A percentile compares a stretch with the other conserved stretches of the same genome.
Conservation (phyloP, 2,888 invertebrate species). For the Xestia sexstrigata region DNA sequence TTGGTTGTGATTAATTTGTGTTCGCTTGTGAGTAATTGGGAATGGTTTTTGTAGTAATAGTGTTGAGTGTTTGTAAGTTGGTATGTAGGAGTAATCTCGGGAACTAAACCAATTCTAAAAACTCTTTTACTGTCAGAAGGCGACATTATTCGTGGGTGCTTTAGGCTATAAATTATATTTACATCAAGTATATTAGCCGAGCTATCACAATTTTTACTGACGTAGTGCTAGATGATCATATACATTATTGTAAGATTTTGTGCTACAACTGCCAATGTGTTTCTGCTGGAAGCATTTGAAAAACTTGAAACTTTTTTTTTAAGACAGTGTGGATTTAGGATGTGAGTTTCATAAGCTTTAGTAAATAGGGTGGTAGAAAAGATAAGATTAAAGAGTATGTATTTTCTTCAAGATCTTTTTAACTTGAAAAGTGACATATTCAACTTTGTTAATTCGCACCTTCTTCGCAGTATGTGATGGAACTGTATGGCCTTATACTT, state of each 20-base stretch:
- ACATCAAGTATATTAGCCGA: too few relatives aligned
- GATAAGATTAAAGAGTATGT: not conserved
- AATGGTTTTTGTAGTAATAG: slow-evolving; percentile 1
- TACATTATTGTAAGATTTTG: not conserved
- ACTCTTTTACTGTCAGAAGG: too few relatives aligned
- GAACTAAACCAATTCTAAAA: too few relatives aligned
- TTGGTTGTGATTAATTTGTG: slow-evolving; percentile 30
- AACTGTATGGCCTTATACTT: not conserved
- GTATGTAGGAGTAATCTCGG: too few relatives aligned
- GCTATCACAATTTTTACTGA: too few relatives aligned
- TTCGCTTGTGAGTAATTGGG: slow-evolving; percentile 7
- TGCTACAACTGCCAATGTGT: not conserved
- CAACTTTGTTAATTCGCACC: not conserved
- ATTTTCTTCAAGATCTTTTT: not conserved
- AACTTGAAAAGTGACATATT: not conserved
- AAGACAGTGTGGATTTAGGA: not conserved
- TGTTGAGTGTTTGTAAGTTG: not conserved
- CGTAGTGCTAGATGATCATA: not conserved
- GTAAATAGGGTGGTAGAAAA: not conserved
- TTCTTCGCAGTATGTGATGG: not conserved
- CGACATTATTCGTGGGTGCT: too few relatives aligned
- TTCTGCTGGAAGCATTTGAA: not conserved
- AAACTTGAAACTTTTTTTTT: too few relatives aligned
- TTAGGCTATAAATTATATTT: too few relatives aligned
- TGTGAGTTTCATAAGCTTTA: not conserved